Conservation (phyloP, 2,797 vertebrate species). For the Hephaestus fuliginosus region DNA sequence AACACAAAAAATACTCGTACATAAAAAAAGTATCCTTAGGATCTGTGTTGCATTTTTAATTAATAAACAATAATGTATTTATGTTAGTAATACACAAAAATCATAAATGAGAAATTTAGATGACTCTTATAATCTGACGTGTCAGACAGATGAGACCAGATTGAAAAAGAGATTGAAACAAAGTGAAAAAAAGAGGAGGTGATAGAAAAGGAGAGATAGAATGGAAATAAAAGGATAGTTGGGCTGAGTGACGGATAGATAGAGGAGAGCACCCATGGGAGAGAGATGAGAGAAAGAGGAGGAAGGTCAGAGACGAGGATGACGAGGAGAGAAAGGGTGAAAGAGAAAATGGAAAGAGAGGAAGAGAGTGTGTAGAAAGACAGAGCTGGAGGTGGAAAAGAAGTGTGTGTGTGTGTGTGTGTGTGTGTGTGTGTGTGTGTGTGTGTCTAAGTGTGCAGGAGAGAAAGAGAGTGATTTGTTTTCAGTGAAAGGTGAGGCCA, state of each 20-base stretch:
- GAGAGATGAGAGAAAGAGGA: conserved; percentile 33
- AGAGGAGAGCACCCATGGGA: conserved; percentile 75
- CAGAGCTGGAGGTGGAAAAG: conserved; percentile 17
- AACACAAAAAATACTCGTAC: not conserved
- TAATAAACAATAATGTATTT: not conserved
- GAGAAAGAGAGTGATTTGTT: conserved; percentile 94
- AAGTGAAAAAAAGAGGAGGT: conserved; percentile 35
- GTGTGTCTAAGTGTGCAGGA: conserved; percentile 18
- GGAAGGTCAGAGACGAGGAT: conserved; percentile 69
- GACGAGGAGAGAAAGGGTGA: conserved; percentile 41
- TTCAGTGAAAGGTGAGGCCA: conserved; percentile 99
- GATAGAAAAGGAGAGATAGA: conserved; percentile 23
- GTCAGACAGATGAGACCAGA: not conserved
- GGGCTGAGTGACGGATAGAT: conserved; percentile 69
- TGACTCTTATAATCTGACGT: not conserved
- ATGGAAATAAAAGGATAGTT: conserved; percentile 54
- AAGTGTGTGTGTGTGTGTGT: conserved; percentile 6
- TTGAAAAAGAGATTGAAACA: conserved; percentile 12
- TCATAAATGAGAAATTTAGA: not conserved
- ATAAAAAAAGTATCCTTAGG: not conserved
- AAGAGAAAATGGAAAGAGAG: conserved; percentile 35
- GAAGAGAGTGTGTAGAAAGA: conserved; percentile 32
- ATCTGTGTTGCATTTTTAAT: not conserved
- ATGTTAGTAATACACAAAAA: no score
- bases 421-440: conserved; percentile 18